phyloP scores from a whole-genome alignment of 2,797 vertebrate genomes.

The Emys orbicularis region DNA sequence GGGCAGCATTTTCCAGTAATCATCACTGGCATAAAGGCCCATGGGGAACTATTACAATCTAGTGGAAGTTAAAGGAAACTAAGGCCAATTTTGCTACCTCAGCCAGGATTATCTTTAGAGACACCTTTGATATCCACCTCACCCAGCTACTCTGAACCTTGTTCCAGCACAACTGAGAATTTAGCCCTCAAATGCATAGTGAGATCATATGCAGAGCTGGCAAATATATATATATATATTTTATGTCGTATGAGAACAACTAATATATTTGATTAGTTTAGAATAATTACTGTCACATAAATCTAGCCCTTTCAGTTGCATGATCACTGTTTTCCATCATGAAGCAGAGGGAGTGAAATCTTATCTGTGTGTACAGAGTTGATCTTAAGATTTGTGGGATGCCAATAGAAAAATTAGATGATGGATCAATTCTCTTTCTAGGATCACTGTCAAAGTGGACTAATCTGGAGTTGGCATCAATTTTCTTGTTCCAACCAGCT shows the following conservation, averaged over 20 bases:
- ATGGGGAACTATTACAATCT: neutral
- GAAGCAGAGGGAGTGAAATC: neutral
- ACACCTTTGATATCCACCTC: neutral
- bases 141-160: neutral
- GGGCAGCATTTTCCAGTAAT: neutral
- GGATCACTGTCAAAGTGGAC: neutral
- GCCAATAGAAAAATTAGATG: neutral
- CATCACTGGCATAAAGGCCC: neutral
- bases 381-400: neutral
- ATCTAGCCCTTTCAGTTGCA: neutral
- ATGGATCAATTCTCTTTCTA: neutral
- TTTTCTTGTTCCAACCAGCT: neutral
- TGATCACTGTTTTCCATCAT: neutral
- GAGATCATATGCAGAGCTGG: neutral
- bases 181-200: neutral
- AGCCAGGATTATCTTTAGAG: neutral
- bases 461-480: neutral
- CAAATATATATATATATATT: neutral
- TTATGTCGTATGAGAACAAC: neutral
- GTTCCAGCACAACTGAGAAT: neutral
- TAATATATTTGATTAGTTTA: neutral
- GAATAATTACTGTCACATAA: neutral
- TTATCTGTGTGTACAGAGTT: neutral
- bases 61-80: neutral
- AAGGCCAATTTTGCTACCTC: neutral